Base-by-base conservation (phyloP, 1,140 invertebrate genomes). In the Acromyrmex echinatior region DNA sequence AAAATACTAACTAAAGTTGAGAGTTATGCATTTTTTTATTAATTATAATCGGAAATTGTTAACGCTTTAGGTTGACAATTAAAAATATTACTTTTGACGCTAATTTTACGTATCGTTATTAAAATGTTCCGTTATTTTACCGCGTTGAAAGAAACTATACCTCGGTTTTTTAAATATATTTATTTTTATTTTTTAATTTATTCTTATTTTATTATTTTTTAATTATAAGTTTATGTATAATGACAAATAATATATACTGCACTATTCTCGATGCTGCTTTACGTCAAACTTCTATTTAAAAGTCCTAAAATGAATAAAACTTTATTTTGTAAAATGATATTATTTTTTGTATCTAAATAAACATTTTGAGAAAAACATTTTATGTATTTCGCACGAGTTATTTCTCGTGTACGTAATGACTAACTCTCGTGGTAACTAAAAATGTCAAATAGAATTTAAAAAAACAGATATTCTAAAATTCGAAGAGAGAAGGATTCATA, bases 261-360 rank as follows among this genome's bases (percentile, higher is more conserved):
- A 56, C 18, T 74, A 14, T 60, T 45, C 3, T 35, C 16, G 4
- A 14, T 60, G 12, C 3, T 16, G 21, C 35, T 78, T 78, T 63
- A 49, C 16, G 6, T 45, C 49, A 78, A 78, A 78, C 10, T 39
- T 3, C 10, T 78, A 77, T 62, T 0, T 45, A 63, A 78, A 78
- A 31, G 14, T 35, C 14, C 14, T 16, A 10, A 78, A 78, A 56
- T 63, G 7, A 14, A 65, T 49, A 1, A 3, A 58, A 28, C 0
- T 77, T 77, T 77, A 5, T 56, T 78, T 39, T 65, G 3, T 3
- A 62, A 78, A 28, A 63, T 45, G 4, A 31, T 63, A 31, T 63
- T 63, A 77, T 28, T n/a, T 63, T 28, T 78, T 9, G 56, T 25
- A 49, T 78, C 0, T 65, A 78, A 65, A 49, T 65, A 65, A 78